Conservation (phyloP, 2,113 vertebrate species). For the Puma concolor region DNA sequence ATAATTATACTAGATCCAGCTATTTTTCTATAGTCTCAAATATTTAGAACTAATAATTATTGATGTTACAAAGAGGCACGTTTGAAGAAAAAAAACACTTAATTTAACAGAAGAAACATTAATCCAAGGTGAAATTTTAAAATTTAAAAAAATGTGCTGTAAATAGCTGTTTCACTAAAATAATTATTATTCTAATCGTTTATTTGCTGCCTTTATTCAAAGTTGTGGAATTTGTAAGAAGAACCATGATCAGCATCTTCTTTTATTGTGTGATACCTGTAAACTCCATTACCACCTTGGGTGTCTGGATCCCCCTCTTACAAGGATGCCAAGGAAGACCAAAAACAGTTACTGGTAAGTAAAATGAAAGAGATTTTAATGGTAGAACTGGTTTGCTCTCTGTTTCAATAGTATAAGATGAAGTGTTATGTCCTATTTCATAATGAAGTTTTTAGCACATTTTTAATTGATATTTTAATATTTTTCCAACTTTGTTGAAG, state of each 20-base stretch:
- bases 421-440: not conserved
- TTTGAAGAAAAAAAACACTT: not conserved
- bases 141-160: not conserved
- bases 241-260: slow-evolving; percentile 97
- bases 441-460: not conserved
- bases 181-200: slow-evolving; percentile 75
- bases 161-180: not conserved
- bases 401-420: not conserved
- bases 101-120: not conserved
- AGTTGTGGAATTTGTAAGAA: slow-evolving; percentile 99
- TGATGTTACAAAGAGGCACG: not conserved
- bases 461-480: not conserved
- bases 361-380: not conserved
- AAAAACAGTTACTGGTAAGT: slow-evolving; percentile 99
- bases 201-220: slow-evolving; percentile 72
- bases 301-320: slow-evolving; percentile 97
- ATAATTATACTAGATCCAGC: not conserved
- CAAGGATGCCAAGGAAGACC: slow-evolving; percentile 98
- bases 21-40: not conserved
- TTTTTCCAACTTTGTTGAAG: not conserved
- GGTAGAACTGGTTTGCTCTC: slow-evolving; percentile 9
- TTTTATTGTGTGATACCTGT: slow-evolving; percentile 97
- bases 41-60: not conserved
- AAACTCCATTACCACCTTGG: slow-evolving; percentile 99
- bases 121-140: not conserved